These are phyloP conservation scores for Lagorchestes hirsutus DNA, from an alignment of 2,797 vertebrate species.

Conservation along the genomic window DNA sequence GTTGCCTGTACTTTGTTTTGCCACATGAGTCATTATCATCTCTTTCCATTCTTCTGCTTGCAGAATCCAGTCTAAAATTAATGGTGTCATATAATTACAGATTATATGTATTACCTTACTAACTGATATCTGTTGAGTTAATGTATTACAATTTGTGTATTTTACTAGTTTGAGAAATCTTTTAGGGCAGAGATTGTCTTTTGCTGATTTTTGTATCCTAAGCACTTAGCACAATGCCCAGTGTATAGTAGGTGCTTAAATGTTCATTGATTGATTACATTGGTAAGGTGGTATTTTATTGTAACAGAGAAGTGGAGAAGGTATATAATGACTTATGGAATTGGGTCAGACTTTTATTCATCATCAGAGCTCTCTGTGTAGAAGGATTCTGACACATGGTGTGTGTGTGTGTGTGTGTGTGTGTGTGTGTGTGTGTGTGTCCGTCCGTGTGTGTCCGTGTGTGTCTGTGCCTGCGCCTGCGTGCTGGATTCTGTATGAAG, in stretches of 20 bases:
- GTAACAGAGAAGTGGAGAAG: not conserved
- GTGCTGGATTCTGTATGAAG: constrained; percentile 20
- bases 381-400: constrained; percentile 1
- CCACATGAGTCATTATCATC: constrained; percentile 74
- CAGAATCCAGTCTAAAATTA: constrained; percentile 66
- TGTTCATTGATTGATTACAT: not conserved
- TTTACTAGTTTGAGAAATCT: not conserved
- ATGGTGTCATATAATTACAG: constrained; percentile 37
- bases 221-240: not conserved
- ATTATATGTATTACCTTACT: constrained; percentile 23
- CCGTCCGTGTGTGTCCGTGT: too few species aligned
- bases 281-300: constrained; percentile 18
- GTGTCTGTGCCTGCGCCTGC: too few species aligned
- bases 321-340: constrained; percentile 23
- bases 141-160: not conserved
- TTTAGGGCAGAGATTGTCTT: not conserved
- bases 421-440: not conserved
- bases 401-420: not conserved
- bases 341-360: constrained; percentile 35
- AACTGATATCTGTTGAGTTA: not conserved
- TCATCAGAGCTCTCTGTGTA: not conserved
- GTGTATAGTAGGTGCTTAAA: not conserved
- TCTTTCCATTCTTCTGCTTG: constrained; percentile 73
- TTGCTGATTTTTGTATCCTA: not conserved
- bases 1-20: constrained; percentile 74